A percentile compares a stretch with the other conserved stretches of the same genome.
These are phyloP conservation scores for Ennomos quercinarius DNA, from an alignment of 2,888 invertebrate genomes.

Conservation along the genomic window DNA sequence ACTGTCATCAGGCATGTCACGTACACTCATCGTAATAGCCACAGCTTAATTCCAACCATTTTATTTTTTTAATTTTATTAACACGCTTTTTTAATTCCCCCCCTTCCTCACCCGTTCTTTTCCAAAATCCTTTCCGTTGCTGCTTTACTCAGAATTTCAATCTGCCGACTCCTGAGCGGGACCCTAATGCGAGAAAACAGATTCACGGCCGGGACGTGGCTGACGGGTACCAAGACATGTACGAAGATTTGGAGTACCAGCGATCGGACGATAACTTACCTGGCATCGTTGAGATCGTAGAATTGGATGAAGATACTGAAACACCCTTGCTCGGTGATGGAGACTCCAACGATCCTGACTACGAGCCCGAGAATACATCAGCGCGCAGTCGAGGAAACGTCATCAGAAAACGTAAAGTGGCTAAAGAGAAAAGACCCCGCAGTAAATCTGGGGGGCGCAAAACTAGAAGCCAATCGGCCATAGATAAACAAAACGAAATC, in stretches of 20 bases:
- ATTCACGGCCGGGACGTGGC: conserved; percentile 64
- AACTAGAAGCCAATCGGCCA: conserved; percentile 73
- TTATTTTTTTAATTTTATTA: conserved; percentile 81
- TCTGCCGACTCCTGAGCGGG: conserved; percentile 73
- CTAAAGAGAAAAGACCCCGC: conserved; percentile 67
- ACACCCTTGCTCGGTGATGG: conserved; percentile 52
- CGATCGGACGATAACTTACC: conserved; percentile 55
- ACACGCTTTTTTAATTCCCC: conserved; percentile 85
- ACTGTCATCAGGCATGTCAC: conserved; percentile 39
- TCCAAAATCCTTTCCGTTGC: conserved; percentile 70
- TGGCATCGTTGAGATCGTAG: conserved; percentile 72
- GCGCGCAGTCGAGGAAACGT: conserved; percentile 75
- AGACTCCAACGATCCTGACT: conserved; percentile 67
- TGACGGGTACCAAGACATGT: conserved; percentile 64
- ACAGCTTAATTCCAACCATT: conserved; percentile 67
- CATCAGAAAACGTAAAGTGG: conserved; percentile 68
- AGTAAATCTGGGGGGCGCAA: conserved; percentile 75
- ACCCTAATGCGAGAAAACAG: conserved; percentile 47
- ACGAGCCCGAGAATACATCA: conserved; percentile 61
- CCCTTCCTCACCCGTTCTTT: conserved; percentile 68
- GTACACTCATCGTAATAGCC: conserved; percentile 52
- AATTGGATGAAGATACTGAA: conserved; percentile 58
- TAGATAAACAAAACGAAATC: conserved; percentile 62
- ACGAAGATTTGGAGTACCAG: conserved; percentile 70
- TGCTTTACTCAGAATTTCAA: conserved; percentile 81